Evolutionary conservation across 2,797 vertebrate genomes (phyloP).

Genomic region (Babyrousa celebensis): DNA sequence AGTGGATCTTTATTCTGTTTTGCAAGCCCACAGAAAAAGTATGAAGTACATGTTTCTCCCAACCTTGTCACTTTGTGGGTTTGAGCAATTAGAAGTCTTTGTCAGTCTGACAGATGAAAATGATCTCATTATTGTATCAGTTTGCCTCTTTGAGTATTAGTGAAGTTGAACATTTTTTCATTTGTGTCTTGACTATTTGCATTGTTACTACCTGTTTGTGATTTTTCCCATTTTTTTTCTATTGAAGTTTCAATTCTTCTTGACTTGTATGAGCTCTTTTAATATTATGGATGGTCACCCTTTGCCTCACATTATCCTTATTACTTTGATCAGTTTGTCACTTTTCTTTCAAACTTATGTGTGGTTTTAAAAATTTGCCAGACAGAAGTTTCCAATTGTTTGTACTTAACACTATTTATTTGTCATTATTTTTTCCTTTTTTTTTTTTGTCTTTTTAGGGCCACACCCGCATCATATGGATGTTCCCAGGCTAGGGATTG

Average conservation of each 20-base stretch:
- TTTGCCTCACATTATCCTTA: not conserved
- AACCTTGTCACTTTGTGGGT: not conserved
- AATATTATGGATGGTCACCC: not conserved
- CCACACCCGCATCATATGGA: too few species aligned
- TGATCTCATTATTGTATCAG: not conserved
- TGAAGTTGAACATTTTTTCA: not conserved
- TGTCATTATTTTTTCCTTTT: not conserved
- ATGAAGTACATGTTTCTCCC: not conserved
- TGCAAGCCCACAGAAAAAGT: not conserved
- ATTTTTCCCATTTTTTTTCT: slow-evolving; percentile 53
- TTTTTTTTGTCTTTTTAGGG: too few species aligned
- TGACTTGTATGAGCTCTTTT: slow-evolving; percentile 7
- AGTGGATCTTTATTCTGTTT: not conserved
- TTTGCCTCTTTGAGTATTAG: slow-evolving; percentile 39
- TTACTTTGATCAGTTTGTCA: not conserved
- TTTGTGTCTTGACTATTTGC: not conserved
- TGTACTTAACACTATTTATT: not conserved
- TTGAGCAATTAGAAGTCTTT: not conserved
- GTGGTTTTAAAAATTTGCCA: not conserved
- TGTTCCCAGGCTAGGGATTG: too few species aligned
- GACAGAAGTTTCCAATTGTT: slow-evolving; percentile 15
- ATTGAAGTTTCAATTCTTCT: slow-evolving; percentile 6
- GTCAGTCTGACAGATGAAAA: slow-evolving; percentile 2
- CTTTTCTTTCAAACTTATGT: not conserved
- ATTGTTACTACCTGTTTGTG: slow-evolving; percentile 25